These are phyloP conservation scores for Glyptemys insculpta DNA, from an alignment of 2,797 vertebrate genomes.

Conservation along the genomic window DNA sequence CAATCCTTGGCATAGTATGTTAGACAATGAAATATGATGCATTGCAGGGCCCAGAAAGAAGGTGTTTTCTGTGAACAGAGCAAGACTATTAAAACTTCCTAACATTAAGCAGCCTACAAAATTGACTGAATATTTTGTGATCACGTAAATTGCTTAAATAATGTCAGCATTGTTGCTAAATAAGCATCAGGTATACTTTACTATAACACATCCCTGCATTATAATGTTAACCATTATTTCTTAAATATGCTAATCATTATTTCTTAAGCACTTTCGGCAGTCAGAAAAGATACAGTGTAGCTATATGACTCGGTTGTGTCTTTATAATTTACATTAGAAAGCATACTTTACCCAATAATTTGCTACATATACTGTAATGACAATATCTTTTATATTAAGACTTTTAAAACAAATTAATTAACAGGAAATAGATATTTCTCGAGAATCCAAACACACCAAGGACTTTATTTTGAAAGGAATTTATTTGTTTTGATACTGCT, in stretches of 20 bases:
- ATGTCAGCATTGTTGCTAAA: background rate
- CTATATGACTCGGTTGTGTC: background rate
- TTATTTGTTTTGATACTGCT: background rate
- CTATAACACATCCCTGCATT: background rate
- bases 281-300: rapidly evolving
- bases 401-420: background rate
- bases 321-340: background rate
- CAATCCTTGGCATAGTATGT: background rate
- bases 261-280: background rate
- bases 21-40: background rate
- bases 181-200: background rate
- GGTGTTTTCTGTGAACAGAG: background rate
- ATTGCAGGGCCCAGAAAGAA: background rate
- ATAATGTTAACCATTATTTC: background rate
- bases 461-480: background rate
- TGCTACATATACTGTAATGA: background rate
- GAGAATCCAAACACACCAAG: background rate
- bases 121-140: background rate
- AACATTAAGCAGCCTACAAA: background rate
- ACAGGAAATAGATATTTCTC: background rate
- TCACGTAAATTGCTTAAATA: background rate
- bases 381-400: background rate
- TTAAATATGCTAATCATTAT: background rate
- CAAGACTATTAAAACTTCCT: background rate
- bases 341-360: background rate